Evolutionary conservation across 1,140 invertebrate genomes (phyloP), one percentile per base, ranked within the genome.

Genomic region (Drosophila grimshawi): DNA sequence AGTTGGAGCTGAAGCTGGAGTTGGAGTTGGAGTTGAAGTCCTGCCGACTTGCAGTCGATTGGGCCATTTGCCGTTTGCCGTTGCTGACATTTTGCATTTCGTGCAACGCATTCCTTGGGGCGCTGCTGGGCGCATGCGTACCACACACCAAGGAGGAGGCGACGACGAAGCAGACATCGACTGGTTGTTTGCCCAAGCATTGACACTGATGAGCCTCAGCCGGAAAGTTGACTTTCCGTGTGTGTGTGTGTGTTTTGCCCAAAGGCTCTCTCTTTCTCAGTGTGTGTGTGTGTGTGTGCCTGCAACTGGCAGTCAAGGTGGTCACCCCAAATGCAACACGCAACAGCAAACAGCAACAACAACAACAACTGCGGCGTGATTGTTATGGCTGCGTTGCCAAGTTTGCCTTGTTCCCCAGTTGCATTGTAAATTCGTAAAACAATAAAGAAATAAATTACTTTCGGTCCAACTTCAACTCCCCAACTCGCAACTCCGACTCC

Each of bases 361-460:
- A 88, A 75, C 85, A 89, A 72, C 80, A 66, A 63, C 59, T 73
- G 85, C 85, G 80, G 80, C 85, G 85, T 89, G 85, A 89, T 89
- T 89, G 80, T 90, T 90, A 90, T 90, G 82, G 81, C 86, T 85
- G 70, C 83, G 81, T 80, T 83, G 73, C 65, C 59, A 71, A 62
- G 33, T 63, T 66, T 79, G 79, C 78, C 80, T 83, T 81, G 77
- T 83, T 88, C 74, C 70, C 80, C 85, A 85, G 85, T 89, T 89
- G 81, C 86, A 91, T 90, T 91, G 89, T 91, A 91, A 91, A 86
- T 91, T 91, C 89, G 89, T 91, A 91, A 91, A 91, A 91, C 89
- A 91, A 91, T 91, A 91, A 91, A 91, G 89, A 91, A 91, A 91
- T 91, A 91, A 91, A 91, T 91, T 91, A 91, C 89, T 91, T 91